Evolutionary conservation across 2,888 invertebrate species (phyloP).

Genomic region (Spilarctia lutea): DNA sequence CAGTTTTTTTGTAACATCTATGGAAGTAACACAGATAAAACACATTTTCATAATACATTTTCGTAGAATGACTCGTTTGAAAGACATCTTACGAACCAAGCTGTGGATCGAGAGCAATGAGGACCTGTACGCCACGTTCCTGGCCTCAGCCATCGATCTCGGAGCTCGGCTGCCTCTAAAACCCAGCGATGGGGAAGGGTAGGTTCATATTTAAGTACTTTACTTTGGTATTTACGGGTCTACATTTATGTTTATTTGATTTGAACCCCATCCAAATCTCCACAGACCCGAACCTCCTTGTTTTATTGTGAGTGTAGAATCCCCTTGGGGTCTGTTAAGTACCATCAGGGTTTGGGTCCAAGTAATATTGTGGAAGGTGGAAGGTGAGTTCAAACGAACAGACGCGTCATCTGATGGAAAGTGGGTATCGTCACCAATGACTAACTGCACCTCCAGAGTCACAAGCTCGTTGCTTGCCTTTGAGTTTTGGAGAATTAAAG

Average conservation of each 20-base stretch:
- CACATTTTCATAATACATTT: neutral
- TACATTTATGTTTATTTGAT: neutral
- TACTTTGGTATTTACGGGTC: too few relatives aligned
- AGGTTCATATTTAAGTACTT: conserved; percentile 39
- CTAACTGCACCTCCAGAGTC: too few relatives aligned
- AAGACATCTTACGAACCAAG: conserved; percentile 91
- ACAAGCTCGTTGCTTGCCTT: too few relatives aligned
- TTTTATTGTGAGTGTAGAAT: neutral
- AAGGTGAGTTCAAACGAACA: too few relatives aligned
- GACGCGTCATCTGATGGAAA: too few relatives aligned
- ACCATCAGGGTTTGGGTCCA: neutral
- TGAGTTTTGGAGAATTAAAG: too few relatives aligned
- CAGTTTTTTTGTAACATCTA: too few relatives aligned
- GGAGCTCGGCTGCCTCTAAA: conserved; percentile 94
- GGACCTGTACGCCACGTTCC: conserved; percentile 93
- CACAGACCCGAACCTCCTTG: neutral
- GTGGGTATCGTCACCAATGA: too few relatives aligned
- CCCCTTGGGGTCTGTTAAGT: neutral
- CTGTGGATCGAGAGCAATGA: conserved; percentile 92
- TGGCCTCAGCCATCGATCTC: conserved; percentile 94
- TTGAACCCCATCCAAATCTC: neutral
- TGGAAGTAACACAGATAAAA: too few relatives aligned
- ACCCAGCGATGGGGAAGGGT: conserved; percentile 96
- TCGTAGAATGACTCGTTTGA: conserved; percentile 89
- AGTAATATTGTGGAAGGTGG: too few relatives aligned